phyloP scores from a whole-genome alignment of 2,888 invertebrate species.

The Tanypteryx hageni region DNA sequence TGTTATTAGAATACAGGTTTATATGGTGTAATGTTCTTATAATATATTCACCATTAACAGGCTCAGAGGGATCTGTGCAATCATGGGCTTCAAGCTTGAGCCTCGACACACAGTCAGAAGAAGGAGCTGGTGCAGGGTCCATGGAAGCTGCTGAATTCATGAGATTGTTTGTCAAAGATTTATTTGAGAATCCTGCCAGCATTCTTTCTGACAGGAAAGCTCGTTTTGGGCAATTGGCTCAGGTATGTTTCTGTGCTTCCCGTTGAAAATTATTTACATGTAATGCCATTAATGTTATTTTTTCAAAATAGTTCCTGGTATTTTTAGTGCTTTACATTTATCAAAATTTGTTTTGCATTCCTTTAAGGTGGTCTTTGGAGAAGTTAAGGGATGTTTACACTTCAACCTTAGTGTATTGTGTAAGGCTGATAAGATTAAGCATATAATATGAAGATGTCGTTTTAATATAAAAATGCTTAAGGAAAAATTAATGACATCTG shows the following conservation, averaged over 20 bases:
- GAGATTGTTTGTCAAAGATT: conserved; percentile 81
- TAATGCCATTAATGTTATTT: background rate
- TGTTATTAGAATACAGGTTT: background rate
- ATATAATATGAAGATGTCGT: too few species aligned
- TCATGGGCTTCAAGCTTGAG: conserved; percentile 82
- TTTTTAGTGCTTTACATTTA: background rate
- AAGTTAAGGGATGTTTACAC: too few species aligned
- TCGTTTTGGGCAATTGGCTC: conserved; percentile 81
- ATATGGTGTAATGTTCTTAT: background rate
- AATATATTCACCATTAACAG: conserved; percentile 70
- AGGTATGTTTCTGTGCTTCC: conserved; percentile 72
- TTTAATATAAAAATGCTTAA: too few species aligned
- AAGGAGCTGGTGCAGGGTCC: conserved; percentile 75
- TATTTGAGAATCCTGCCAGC: conserved; percentile 79
- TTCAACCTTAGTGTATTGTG: too few species aligned
- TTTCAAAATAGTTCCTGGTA: background rate
- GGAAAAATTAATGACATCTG: too few species aligned
- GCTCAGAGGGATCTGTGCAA: conserved; percentile 80
- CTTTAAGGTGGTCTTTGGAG: too few species aligned
- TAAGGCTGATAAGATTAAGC: too few species aligned
- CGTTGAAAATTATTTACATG: background rate
- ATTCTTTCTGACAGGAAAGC: conserved; percentile 82
- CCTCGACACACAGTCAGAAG: conserved; percentile 80
- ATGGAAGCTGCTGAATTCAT: conserved; percentile 79
- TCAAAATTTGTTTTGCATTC: too few species aligned